Percentiles rank a stretch among this genome's conserved stretches.
phyloP scores from a whole-genome alignment of 2,888 invertebrate genomes.

The Drosophila limbata region DNA sequence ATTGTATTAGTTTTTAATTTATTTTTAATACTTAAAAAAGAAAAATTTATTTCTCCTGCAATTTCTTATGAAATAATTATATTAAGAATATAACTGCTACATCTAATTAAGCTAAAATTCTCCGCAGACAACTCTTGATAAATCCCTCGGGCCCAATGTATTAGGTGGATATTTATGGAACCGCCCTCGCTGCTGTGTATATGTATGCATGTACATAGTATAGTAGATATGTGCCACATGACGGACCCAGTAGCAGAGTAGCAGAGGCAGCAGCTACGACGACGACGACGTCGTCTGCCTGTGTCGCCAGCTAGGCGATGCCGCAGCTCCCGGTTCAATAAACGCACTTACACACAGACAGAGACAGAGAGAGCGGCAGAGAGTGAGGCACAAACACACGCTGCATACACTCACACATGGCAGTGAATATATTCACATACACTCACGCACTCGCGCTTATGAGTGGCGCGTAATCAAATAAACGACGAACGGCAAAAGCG shows the following conservation, averaged over 20 bases:
- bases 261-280: slow-evolving; percentile 22
- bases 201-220: slow-evolving; percentile 31
- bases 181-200: slow-evolving; percentile 44
- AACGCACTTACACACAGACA: slow-evolving; percentile 53
- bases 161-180: slow-evolving; percentile 33
- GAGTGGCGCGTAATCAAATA: slow-evolving; percentile 74
- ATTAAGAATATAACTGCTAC: background rate
- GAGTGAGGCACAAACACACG: slow-evolving; percentile 16
- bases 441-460: slow-evolving; percentile 76
- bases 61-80: no score
- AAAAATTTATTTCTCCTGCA: no score
- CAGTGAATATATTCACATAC: slow-evolving; percentile 55
- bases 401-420: slow-evolving; percentile 26
- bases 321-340: slow-evolving; percentile 67
- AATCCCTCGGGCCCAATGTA: background rate
- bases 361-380: slow-evolving; percentile 1
- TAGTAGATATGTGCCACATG: slow-evolving; percentile 51
- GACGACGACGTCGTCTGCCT: slow-evolving; percentile 55
- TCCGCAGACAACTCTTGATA: background rate
- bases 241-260: slow-evolving; percentile 38
- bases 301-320: slow-evolving; percentile 73
- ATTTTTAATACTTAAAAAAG: no score
- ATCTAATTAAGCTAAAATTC: background rate
- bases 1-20: no score
- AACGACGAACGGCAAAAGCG: slow-evolving; percentile 53